Conservation (phyloP, 2,888 invertebrate genomes). For the Sphaerophoria taeniata region DNA sequence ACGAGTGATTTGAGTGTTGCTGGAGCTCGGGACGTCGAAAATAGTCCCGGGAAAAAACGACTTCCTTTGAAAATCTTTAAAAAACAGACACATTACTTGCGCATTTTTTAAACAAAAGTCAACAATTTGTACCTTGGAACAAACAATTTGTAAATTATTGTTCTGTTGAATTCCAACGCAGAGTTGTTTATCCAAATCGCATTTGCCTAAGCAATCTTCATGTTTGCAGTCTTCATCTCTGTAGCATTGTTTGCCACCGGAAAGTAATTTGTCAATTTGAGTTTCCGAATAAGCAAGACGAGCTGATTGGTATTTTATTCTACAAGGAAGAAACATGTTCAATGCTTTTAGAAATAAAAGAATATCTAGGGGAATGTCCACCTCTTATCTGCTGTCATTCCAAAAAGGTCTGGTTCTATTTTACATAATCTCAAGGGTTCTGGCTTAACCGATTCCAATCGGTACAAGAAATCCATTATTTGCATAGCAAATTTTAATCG, state of each 20-base stretch:
- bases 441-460: conserved; percentile 81
- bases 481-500: conserved; percentile 80
- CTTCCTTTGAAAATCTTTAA: conserved; percentile 79
- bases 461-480: conserved; percentile 81
- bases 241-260: conserved; percentile 78
- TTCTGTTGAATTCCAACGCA: conserved; percentile 81
- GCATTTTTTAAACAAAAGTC: not conserved
- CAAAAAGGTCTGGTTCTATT: conserved; percentile 80
- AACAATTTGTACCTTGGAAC: conserved; percentile 73
- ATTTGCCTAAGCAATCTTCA: conserved; percentile 79
- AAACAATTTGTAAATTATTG: conserved; percentile 81
- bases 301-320: conserved; percentile 81
- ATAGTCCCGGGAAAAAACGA: conserved; percentile 79
- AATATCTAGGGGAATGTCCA: conserved; percentile 29
- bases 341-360: not conserved
- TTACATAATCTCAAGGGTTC: conserved; percentile 81
- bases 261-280: conserved; percentile 79
- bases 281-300: conserved; percentile 80
- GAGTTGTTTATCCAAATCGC: conserved; percentile 78
- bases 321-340: conserved; percentile 26
- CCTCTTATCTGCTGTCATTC: conserved; percentile 80
- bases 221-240: conserved; percentile 79
- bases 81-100: not conserved
- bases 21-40: conserved; percentile 79
- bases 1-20: conserved; percentile 78